Evolutionary conservation across 2,888 invertebrate genomes (phyloP), one percentile per base, ranked within the genome.

Genomic region (Nemapogon koenigi): DNA sequence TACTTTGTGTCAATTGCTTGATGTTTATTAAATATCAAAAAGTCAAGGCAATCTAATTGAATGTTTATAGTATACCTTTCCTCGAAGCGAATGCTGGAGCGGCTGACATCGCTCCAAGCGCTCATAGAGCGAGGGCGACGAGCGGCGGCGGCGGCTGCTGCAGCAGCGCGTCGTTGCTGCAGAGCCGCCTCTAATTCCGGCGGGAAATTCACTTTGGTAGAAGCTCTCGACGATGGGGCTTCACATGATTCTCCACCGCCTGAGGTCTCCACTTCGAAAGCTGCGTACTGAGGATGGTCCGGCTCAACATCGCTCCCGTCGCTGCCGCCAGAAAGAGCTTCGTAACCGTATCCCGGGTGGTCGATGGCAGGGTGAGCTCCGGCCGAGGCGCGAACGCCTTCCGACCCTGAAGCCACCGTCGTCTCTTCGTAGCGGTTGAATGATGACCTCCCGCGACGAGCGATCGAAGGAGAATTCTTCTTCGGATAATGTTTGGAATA

Each of bases 41-140:
- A n/a, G n/a, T n/a, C n/a, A n/a, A n/a, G n/a, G n/a, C n/a, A n/a
- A n/a, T n/a, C n/a, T n/a, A n/a, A n/a, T n/a, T n/a, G n/a, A n/a
- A n/a, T n/a, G n/a, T n/a, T n/a, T n/a, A n/a, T n/a, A n/a, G n/a
- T n/a, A n/a, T 36, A 89, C 89, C 89, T 87, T 62, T 89, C 89
- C 48, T 89, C 89, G 55, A 90, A 82, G 53, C 88, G 84, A 81
- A 90, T 89, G 60, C 90, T 91, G 48, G 90, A 90, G 40, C 91
- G 83, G 54, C 91, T 91, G 59, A 91, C 86, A 57, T 91, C 91
- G 55, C 91, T 91, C 91, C 91, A 91, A 26, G 90, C 91, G 56
- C 91, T 91, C 89, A 91, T 89, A 46, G 91, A 91, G 25, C 87
- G 80, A 2, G 85, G 91, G 60, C 71, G 82, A 43, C 75, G 81